Conservation (phyloP, 2,113 vertebrate genomes). For the Anarrhichthys ocellatus region DNA sequence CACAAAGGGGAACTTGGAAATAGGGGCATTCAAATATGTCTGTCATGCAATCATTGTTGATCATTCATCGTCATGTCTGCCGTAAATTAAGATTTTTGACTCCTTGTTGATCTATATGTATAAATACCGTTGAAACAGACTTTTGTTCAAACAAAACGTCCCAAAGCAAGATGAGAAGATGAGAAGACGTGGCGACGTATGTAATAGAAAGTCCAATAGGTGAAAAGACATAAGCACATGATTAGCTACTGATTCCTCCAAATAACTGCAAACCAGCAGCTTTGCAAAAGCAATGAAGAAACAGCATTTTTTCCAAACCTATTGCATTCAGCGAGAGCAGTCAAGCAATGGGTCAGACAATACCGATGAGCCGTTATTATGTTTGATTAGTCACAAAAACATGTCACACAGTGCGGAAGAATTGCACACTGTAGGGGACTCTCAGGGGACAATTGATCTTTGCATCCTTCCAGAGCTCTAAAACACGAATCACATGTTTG, state of each 20-base stretch:
- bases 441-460: conserved; percentile 16
- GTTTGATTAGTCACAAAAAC: background rate
- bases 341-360: background rate
- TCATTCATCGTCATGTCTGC: background rate
- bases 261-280: background rate
- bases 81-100: background rate
- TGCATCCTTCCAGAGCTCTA: background rate
- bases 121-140: background rate
- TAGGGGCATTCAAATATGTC: background rate
- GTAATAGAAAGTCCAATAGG: background rate
- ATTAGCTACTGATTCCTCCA: background rate
- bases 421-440: background rate
- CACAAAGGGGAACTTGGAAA: background rate
- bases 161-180: background rate
- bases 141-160: background rate
- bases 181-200: background rate
- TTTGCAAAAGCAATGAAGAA: background rate
- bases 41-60: background rate
- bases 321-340: background rate
- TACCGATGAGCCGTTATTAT: background rate
- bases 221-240: background rate
- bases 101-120: background rate
- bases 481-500: conserved; percentile 3
- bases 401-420: background rate
- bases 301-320: background rate